phyloP scores from a whole-genome alignment of 2,888 invertebrate species.

The Ormyrus rosae region DNA sequence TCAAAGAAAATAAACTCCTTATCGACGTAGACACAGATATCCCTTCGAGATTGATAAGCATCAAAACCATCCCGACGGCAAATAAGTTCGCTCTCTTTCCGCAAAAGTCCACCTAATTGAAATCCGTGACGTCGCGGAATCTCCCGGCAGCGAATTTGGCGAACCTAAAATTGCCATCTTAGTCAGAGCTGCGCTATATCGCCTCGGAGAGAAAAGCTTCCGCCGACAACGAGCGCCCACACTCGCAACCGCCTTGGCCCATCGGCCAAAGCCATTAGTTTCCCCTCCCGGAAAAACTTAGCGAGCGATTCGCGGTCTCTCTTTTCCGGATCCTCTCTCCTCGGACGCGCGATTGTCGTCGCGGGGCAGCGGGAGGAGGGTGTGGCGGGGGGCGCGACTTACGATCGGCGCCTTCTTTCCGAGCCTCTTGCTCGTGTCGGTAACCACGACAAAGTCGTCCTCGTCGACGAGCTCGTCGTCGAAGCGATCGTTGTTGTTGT shows the following conservation, averaged over 20 bases:
- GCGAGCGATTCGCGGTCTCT: too few species aligned
- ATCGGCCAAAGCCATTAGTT: too few species aligned
- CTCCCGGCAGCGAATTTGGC: too few species aligned
- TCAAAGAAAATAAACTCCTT: background rate
- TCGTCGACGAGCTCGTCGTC: constrained; percentile 40
- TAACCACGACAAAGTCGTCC: constrained; percentile 45
- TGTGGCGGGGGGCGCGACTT: constrained; percentile 3
- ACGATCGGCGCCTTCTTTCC: constrained; percentile 50
- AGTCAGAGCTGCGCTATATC: background rate
- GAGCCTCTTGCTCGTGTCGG: constrained; percentile 4
- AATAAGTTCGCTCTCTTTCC: background rate
- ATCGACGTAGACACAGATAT: constrained; percentile 10
- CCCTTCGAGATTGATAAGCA: background rate
- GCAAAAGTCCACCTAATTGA: constrained; percentile 11
- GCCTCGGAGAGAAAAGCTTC: background rate
- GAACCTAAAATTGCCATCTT: too few species aligned
- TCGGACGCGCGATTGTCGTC: background rate
- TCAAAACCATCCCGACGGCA: background rate
- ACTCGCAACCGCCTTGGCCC: too few species aligned
- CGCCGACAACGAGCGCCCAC: too few species aligned
- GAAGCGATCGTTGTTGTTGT: constrained; percentile 31
- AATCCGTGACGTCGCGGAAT: background rate
- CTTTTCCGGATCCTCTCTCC: too few species aligned
- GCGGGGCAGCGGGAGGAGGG: background rate
- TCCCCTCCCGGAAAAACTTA: too few species aligned